phyloP scores from a whole-genome alignment of 2,888 invertebrate species.

The Drosophila fungiperda region DNA sequence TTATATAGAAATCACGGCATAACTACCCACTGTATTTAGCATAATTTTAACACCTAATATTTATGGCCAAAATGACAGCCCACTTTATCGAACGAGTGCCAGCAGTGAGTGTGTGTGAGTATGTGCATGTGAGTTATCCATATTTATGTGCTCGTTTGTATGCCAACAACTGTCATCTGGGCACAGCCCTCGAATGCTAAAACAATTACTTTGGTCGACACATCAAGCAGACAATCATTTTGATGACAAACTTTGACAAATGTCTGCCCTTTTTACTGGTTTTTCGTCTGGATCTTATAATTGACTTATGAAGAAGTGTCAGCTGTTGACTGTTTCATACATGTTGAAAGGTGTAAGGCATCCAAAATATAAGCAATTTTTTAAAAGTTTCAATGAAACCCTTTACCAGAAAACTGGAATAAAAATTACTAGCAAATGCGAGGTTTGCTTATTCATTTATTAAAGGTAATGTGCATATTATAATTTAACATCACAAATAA shows the following conservation, averaged over 20 bases:
- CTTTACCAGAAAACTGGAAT: constrained; percentile 42
- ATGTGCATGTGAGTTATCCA: constrained; percentile 34
- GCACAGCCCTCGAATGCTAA: constrained; percentile 50
- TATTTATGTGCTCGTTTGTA: constrained; percentile 65
- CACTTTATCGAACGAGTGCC: constrained; percentile 40
- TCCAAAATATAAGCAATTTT: constrained; percentile 20
- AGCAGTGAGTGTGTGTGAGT: constrained; percentile 24
- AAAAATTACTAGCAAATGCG: constrained; percentile 1
- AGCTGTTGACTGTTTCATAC: constrained; percentile 8
- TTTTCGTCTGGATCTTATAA: constrained; percentile 6
- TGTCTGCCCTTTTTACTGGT: constrained; percentile 21
- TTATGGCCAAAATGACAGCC: constrained; percentile 64
- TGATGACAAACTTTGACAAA: constrained; percentile 44
- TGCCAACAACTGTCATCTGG: constrained; percentile 63
- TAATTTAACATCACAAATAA: neutral
- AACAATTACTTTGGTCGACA: constrained; percentile 59
- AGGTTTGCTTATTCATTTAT: neutral
- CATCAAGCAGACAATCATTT: constrained; percentile 47
- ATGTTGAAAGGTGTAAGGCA: constrained; percentile 12
- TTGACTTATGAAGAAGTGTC: constrained; percentile 31
- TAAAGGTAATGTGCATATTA: neutral
- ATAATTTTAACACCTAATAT: constrained; percentile 70
- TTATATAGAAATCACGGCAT: constrained; percentile 42
- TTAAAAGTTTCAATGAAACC: constrained; percentile 41
- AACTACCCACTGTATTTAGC: constrained; percentile 65